Percentiles rank a stretch among this genome's conserved stretches.
phyloP scores from a whole-genome alignment of 2,113 vertebrate species.

The Orientallactaga bullata region DNA sequence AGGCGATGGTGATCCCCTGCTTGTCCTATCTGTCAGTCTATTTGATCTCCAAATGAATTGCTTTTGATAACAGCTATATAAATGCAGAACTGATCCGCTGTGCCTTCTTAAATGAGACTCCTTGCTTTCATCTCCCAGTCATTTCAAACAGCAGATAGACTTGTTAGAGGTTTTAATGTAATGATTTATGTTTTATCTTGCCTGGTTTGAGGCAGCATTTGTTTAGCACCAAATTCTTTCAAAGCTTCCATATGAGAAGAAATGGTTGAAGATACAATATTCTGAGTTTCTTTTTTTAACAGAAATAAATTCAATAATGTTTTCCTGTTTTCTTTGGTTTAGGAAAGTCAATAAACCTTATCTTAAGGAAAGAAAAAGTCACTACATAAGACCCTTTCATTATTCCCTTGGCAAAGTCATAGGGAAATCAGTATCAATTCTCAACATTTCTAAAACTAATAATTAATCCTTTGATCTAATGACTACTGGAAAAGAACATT shows the following conservation, averaged over 20 bases:
- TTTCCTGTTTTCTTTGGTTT: constrained; percentile 49
- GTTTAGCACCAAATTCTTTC: constrained; percentile 90
- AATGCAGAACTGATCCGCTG: constrained; percentile 92
- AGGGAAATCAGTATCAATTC: constrained; percentile 60
- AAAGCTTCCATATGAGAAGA: constrained; percentile 81
- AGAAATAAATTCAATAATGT: constrained; percentile 64
- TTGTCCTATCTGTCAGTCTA: constrained; percentile 94
- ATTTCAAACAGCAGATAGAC: constrained; percentile 93
- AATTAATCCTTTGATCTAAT: not conserved
- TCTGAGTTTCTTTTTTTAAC: constrained; percentile 68
- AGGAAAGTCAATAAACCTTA: constrained; percentile 47
- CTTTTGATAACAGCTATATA: constrained; percentile 95
- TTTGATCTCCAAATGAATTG: constrained; percentile 96
- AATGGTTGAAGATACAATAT: constrained; percentile 80
- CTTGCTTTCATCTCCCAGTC: constrained; percentile 92
- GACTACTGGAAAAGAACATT: not conserved
- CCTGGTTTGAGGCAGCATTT: constrained; percentile 90
- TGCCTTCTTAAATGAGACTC: constrained; percentile 92
- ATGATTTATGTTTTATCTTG: constrained; percentile 92
- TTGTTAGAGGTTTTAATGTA: constrained; percentile 92
- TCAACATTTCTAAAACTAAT: not conserved
- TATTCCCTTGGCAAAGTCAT: constrained; percentile 50
- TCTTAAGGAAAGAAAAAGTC: constrained; percentile 36
- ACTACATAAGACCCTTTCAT: constrained; percentile 16
- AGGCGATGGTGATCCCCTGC: constrained; percentile 91